Conservation (phyloP, 30 jellyfish, hydroid and myxozoan species). For the Aurelia coerulea region DNA sequence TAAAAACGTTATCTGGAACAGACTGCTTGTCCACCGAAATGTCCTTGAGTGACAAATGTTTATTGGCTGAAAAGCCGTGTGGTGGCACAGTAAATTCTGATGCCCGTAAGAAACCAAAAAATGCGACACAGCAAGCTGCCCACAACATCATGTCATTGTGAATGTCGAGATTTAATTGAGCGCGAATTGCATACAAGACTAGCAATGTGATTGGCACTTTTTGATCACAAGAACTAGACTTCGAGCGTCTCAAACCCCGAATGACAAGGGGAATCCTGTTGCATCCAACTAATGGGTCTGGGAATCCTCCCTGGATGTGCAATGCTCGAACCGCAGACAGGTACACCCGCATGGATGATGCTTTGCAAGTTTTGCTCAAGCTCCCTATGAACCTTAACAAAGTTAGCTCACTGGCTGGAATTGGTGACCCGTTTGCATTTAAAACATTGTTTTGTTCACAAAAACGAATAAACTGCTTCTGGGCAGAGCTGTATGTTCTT, state of each 20-base stretch:
- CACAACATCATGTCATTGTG: conserved; percentile 25
- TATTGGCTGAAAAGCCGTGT: not conserved
- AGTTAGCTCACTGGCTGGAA: conserved; percentile 9
- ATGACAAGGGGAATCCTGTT: too few species aligned
- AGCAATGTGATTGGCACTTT: conserved; percentile 29
- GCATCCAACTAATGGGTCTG: conserved; percentile 27
- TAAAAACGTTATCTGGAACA: not conserved
- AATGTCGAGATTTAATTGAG: not conserved
- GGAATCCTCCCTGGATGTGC: conserved; percentile 23
- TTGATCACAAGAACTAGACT: not conserved
- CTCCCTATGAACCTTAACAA: conserved; percentile 25
- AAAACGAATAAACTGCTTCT: conserved; percentile 5
- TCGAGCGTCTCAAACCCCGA: conserved; percentile 12
- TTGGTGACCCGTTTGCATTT: not conserved
- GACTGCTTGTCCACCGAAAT: conserved; percentile 12
- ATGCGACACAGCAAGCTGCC: conserved; percentile 51
- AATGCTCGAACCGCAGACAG: conserved; percentile 34
- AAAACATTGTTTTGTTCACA: not conserved
- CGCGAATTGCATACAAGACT: not conserved
- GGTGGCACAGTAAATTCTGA: conserved; percentile 21
- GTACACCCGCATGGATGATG: conserved; percentile 35
- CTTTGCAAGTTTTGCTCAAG: conserved; percentile 1
- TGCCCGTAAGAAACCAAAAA: conserved; percentile 31
- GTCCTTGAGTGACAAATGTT: conserved; percentile 6
- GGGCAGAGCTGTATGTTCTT: conserved; percentile 9